Evolutionary conservation across 2,888 invertebrate genomes (phyloP).

Genomic region (Dynastes hyllus): DNA sequence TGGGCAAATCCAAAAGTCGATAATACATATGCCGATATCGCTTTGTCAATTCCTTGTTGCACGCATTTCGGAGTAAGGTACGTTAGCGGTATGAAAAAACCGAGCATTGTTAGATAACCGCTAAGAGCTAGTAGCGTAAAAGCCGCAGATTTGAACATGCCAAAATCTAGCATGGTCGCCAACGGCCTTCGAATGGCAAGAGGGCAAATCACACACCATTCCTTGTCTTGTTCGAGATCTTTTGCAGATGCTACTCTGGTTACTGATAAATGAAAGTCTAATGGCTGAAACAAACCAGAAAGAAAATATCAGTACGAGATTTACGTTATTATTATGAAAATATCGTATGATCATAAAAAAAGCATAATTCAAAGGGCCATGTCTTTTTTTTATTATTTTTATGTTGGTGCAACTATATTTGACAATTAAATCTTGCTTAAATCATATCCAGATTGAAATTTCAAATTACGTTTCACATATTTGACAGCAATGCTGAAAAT

Average conservation of each 20-base stretch:
- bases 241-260: slow-evolving; percentile 83
- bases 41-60: slow-evolving; percentile 66
- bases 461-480: no score
- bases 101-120: slow-evolving; percentile 92
- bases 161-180: slow-evolving; percentile 88
- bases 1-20: slow-evolving; percentile 91
- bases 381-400: no score
- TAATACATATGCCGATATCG: slow-evolving; percentile 75
- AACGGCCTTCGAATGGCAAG: slow-evolving; percentile 82
- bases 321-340: no score
- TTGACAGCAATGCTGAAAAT: no score
- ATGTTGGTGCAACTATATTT: no score
- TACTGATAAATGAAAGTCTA: slow-evolving; percentile 85
- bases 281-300: slow-evolving; percentile 25
- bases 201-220: slow-evolving; percentile 79
- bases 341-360: no score
- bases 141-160: slow-evolving; percentile 85
- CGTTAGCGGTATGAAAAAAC: slow-evolving; percentile 92
- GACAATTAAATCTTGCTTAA: no score
- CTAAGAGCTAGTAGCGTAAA: slow-evolving; percentile 89
- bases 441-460: no score
- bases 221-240: slow-evolving; percentile 78
- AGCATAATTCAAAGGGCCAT: no score
- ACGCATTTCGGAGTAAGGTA: slow-evolving; percentile 79
- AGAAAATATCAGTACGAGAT: neutral